Evolutionary conservation across 2,797 vertebrate species (phyloP).

Genomic region (Arnoldichthys spilopterus): DNA sequence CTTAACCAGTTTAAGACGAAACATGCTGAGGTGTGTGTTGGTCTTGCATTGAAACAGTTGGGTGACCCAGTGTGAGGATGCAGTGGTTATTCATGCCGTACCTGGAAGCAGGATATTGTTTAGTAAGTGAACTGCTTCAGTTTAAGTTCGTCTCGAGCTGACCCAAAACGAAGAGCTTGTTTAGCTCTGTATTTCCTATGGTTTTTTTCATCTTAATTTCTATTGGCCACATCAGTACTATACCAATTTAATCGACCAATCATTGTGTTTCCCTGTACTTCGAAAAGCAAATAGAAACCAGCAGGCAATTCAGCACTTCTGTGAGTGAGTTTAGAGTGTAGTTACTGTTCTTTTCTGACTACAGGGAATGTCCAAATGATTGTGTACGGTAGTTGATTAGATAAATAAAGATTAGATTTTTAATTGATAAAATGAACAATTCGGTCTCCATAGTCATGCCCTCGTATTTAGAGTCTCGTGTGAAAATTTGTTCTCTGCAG

Average conservation of each 20-base stretch:
- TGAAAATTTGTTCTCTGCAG: not conserved
- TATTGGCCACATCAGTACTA: not conserved
- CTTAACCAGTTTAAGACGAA: constrained; percentile 13
- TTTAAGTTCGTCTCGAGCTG: not conserved
- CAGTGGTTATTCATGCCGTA: not conserved
- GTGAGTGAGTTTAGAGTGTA: not conserved
- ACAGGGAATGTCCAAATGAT: not conserved
- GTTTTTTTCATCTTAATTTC: not conserved
- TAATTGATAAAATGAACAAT: no score
- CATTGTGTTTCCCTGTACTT: no score
- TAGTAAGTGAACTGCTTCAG: not conserved
- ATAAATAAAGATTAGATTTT: not conserved
- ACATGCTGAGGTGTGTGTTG: constrained; percentile 15
- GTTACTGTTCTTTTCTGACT: not conserved
- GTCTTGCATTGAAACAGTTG: constrained; percentile 13
- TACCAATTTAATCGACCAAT: no score
- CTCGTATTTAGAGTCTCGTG: not conserved
- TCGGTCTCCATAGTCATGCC: not conserved
- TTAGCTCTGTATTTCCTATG: not conserved
- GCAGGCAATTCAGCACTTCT: not conserved
- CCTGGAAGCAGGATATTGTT: not conserved
- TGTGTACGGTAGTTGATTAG: not conserved
- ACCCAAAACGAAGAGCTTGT: not conserved
- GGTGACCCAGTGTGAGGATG: not conserved
- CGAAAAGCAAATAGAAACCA: not conserved